Conservation (phyloP, 1,140 invertebrate genomes). For the Procambarus clarkii region DNA sequence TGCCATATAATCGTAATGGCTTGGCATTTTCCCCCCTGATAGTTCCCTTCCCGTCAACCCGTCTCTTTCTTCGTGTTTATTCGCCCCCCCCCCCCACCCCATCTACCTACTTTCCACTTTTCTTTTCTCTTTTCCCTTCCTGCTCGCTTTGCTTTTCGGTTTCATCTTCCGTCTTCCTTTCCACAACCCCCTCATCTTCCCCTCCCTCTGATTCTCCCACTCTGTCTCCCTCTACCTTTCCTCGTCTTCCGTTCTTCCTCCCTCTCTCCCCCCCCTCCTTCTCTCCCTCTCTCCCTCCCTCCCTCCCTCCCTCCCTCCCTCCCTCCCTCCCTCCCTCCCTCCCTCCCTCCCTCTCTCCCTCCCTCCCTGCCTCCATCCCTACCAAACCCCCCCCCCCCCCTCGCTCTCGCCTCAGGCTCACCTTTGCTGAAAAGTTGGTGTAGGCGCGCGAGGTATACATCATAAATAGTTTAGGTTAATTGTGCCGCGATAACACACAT, state of each 20-base stretch:
- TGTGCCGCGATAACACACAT: slow-evolving; percentile 43
- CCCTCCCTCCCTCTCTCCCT: neutral
- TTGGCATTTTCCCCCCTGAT: too few relatives aligned
- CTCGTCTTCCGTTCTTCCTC: too few relatives aligned
- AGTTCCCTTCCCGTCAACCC: too few relatives aligned
- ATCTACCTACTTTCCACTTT: neutral
- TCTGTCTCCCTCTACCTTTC: too few relatives aligned
- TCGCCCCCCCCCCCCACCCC: too few relatives aligned
- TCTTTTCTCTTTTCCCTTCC: neutral
- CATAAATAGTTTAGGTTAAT: slow-evolving; percentile 60
- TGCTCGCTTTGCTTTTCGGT: too few relatives aligned
- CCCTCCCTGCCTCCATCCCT: neutral
- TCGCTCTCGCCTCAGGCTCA: neutral
- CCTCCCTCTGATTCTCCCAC: neutral
- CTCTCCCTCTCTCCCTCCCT: too few relatives aligned
- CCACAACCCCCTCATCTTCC: neutral
- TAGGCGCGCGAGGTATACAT: neutral
- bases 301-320: neutral
- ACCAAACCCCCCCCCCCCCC: neutral
- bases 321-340: neutral
- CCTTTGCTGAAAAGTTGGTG: neutral
- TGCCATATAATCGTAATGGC: too few relatives aligned
- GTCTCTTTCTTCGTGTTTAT: too few relatives aligned
- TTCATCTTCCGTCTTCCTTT: too few relatives aligned
- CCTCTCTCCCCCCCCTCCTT: too few relatives aligned